A percentile compares a stretch with the other conserved stretches of the same genome.
Evolutionary conservation across 2,113 vertebrate genomes (phyloP).

Genomic region (Mixornis gularis): DNA sequence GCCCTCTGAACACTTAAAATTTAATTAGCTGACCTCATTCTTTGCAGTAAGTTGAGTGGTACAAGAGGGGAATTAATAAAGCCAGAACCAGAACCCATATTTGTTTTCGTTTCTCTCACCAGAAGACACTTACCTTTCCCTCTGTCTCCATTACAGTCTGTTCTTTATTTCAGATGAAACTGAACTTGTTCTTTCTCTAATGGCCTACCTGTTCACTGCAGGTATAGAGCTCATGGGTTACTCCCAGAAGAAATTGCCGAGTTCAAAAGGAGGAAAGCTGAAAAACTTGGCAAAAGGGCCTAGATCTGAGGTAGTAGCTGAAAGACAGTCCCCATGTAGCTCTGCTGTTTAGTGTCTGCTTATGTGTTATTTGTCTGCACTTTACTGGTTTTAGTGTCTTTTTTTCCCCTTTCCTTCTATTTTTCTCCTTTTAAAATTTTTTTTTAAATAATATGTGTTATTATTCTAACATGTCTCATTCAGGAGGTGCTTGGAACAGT

Average conservation of each 20-base stretch:
- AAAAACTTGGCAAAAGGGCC: slow-evolving; percentile 74
- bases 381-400: not conserved
- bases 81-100: not conserved
- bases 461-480: not conserved
- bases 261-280: slow-evolving; percentile 84
- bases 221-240: slow-evolving; percentile 84
- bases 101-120: not conserved
- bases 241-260: slow-evolving; percentile 80
- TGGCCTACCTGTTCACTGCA: slow-evolving; percentile 70
- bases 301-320: slow-evolving; percentile 77
- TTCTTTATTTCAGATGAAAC: slow-evolving; percentile 39
- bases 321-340: not conserved
- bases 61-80: not conserved
- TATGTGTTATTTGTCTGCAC: slow-evolving; percentile 20
- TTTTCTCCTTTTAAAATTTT: no score
- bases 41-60: not conserved
- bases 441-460: not conserved
- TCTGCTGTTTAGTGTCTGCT: slow-evolving; percentile 1
- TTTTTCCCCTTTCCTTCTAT: not conserved
- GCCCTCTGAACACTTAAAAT: not conserved
- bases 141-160: not conserved
- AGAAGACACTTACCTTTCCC: not conserved
- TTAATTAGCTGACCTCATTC: not conserved
- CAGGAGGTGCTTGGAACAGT: not conserved
- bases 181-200: slow-evolving; percentile 44